Conservation (phyloP, 2,888 invertebrate genomes). For the Craniophora ligustri region DNA sequence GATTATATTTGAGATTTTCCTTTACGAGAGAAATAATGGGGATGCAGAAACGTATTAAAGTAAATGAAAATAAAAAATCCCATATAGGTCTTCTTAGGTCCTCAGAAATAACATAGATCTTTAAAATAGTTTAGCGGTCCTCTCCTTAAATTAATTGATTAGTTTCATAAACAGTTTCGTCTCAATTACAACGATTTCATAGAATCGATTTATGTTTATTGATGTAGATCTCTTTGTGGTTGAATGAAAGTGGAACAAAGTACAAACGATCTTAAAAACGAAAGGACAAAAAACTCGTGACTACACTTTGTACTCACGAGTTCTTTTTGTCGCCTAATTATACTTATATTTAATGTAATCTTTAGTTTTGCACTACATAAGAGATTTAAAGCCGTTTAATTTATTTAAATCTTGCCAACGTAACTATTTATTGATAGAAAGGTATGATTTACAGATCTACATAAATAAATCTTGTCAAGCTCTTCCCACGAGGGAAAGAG, state of each 20-base stretch:
- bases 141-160: slow-evolving; percentile 6
- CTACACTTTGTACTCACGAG: slow-evolving; percentile 39
- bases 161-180: slow-evolving; percentile 12
- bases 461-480: neutral
- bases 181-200: slow-evolving; percentile 23
- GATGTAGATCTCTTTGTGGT: slow-evolving; percentile 44
- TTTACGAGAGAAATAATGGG: too few relatives aligned
- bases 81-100: too few relatives aligned
- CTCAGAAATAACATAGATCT: too few relatives aligned
- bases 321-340: slow-evolving; percentile 35
- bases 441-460: neutral
- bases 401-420: neutral
- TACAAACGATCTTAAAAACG: slow-evolving; percentile 41
- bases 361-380: slow-evolving; percentile 1
- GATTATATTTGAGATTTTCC: too few relatives aligned
- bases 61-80: too few relatives aligned
- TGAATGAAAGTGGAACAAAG: slow-evolving; percentile 45
- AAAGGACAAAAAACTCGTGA: too few relatives aligned
- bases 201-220: slow-evolving; percentile 33
- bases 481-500: slow-evolving; percentile 21
- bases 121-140: neutral
- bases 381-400: neutral
- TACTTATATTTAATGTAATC: slow-evolving; percentile 28
- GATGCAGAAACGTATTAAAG: too few relatives aligned
- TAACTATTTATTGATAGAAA: slow-evolving; percentile 5